A percentile compares a stretch with the other conserved stretches of the same genome.
phyloP scores from a whole-genome alignment of 2,888 invertebrate species.

The Melipona bicolor region DNA sequence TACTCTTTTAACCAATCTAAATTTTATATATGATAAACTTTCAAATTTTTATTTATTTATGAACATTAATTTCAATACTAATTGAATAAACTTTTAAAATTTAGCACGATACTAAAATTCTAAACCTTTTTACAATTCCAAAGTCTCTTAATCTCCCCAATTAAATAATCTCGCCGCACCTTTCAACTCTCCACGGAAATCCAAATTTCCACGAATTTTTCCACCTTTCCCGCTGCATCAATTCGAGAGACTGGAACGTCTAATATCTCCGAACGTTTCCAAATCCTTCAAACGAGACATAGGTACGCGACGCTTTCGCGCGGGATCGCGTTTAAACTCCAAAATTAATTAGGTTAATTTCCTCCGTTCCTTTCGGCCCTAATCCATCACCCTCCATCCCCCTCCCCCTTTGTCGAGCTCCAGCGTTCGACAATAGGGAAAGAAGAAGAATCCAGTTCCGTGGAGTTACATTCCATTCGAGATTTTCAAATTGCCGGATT shows the following conservation, averaged over 20 bases:
- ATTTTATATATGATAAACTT: no score
- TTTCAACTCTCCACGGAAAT: no score
- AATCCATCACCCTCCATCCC: background rate
- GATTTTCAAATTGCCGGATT: conserved; percentile 80
- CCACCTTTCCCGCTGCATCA: background rate
- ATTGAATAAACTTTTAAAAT: no score
- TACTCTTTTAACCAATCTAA: no score
- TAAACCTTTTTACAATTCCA: no score
- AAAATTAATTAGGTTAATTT: conserved; percentile 39
- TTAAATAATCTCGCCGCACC: no score
- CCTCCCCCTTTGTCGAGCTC: no score
- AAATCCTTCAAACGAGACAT: conserved; percentile 3
- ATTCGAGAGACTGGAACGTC: background rate
- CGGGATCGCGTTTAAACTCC: background rate
- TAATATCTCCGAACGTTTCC: background rate
- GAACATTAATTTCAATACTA: no score
- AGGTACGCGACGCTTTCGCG: background rate
- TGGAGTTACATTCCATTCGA: conserved; percentile 72
- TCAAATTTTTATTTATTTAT: no score
- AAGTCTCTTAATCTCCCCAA: background rate
- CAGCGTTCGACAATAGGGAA: conserved; percentile 18
- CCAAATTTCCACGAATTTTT: background rate
- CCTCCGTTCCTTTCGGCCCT: background rate
- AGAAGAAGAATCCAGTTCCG: conserved; percentile 45
- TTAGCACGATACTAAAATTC: background rate